phyloP scores from a whole-genome alignment of 2,888 invertebrate species.

The Panzeria rudis region DNA sequence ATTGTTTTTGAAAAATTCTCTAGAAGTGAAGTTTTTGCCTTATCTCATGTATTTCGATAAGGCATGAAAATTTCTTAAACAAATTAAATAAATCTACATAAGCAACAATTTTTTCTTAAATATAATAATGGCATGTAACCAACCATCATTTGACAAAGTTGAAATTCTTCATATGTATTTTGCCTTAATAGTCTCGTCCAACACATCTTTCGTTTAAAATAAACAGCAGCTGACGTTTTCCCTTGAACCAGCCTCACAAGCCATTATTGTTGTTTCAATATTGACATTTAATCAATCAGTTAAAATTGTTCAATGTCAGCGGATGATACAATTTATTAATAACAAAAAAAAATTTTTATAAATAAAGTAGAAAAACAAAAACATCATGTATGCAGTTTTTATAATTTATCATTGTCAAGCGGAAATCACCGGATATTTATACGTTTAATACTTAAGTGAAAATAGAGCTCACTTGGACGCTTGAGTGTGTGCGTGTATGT shows the following conservation, averaged over 20 bases:
- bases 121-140: too few species aligned
- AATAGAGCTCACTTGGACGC: neutral
- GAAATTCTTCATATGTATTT: too few species aligned
- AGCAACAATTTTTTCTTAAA: too few species aligned
- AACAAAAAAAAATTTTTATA: slow-evolving; percentile 22
- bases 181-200: too few species aligned
- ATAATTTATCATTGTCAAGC: slow-evolving; percentile 70
- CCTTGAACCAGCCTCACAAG: neutral
- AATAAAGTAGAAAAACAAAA: slow-evolving; percentile 5
- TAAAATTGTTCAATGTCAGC: slow-evolving; percentile 61
- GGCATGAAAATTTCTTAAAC: too few species aligned
- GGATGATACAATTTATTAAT: slow-evolving; percentile 53
- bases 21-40: too few species aligned
- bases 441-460: slow-evolving; percentile 36
- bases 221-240: neutral
- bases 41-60: too few species aligned
- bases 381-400: slow-evolving; percentile 37
- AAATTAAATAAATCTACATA: too few species aligned
- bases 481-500: neutral
- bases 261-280: slow-evolving; percentile 37
- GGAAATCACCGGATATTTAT: slow-evolving; percentile 65
- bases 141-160: too few species aligned
- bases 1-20: too few species aligned
- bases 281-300: slow-evolving; percentile 58
- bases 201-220: neutral